Conservation (phyloP, 2,797 vertebrate genomes). For the Tauraco hartlaubi region DNA sequence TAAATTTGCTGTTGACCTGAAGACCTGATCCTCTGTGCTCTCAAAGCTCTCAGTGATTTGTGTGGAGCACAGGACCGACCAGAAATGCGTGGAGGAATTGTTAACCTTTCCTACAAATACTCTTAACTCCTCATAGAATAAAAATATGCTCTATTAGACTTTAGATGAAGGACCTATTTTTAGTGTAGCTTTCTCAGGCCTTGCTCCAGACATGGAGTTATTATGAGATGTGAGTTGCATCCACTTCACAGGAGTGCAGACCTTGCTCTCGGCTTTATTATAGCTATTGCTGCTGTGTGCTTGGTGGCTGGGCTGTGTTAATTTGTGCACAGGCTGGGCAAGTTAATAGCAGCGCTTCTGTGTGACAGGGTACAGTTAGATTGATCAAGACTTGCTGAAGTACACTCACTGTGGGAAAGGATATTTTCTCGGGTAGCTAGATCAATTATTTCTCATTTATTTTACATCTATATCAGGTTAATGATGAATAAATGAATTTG, state of each 20-base stretch:
- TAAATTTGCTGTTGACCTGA: neutral
- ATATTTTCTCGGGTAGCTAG: neutral
- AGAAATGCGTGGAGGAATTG: neutral
- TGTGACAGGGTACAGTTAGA: neutral
- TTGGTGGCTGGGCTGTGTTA: rapidly evolving
- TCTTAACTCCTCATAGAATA: neutral
- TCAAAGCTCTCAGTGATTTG: neutral
- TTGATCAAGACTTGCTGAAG: neutral
- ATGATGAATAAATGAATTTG: neutral
- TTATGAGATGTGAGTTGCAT: neutral
- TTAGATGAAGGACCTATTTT: neutral
- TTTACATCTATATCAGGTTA: neutral
- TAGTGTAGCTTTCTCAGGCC: neutral
- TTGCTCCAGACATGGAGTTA: neutral
- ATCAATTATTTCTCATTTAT: neutral
- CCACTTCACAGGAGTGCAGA: neutral
- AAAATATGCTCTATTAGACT: neutral
- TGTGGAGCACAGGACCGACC: neutral
- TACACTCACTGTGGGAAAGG: neutral
- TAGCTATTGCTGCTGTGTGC: neutral
- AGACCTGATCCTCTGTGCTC: neutral
- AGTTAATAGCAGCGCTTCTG: neutral
- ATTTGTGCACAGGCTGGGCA: neutral
- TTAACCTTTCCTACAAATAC: constrained; percentile 7
- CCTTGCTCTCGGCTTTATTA: neutral